phyloP scores from a whole-genome alignment of 1,140 invertebrate genomes.

The Sarcophaga bullata region DNA sequence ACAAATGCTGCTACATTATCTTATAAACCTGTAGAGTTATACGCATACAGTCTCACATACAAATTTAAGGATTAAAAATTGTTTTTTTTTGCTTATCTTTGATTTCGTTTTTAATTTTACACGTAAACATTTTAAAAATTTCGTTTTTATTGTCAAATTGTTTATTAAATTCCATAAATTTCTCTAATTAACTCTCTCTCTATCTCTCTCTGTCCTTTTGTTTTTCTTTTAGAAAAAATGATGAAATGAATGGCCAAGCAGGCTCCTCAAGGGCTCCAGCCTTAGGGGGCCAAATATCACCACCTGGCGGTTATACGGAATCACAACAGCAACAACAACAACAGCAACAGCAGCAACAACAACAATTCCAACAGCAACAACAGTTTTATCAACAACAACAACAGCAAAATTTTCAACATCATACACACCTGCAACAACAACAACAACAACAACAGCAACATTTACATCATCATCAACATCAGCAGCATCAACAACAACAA shows the following conservation, averaged over 20 bases:
- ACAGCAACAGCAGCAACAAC: constrained; percentile 49
- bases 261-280: constrained; percentile 67
- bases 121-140: no score
- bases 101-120: no score
- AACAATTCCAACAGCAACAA: constrained; percentile 51
- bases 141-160: no score
- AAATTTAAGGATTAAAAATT: no score
- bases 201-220: neutral
- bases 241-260: constrained; percentile 66
- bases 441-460: constrained; percentile 43
- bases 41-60: no score
- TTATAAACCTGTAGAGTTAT: no score
- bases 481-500: constrained; percentile 47
- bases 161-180: neutral
- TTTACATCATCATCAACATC: constrained; percentile 39
- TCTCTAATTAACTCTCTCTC: neutral
- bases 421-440: constrained; percentile 42
- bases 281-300: constrained; percentile 66
- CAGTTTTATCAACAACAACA: constrained; percentile 55
- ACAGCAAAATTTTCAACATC: constrained; percentile 52
- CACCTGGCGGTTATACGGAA: constrained; percentile 58
- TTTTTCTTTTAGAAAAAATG: constrained; percentile 63
- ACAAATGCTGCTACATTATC: no score
- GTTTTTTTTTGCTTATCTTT: no score
- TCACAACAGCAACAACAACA: constrained; percentile 46